Conservation (phyloP, 2,113 vertebrate species). For the Myrmecobius fasciatus region DNA sequence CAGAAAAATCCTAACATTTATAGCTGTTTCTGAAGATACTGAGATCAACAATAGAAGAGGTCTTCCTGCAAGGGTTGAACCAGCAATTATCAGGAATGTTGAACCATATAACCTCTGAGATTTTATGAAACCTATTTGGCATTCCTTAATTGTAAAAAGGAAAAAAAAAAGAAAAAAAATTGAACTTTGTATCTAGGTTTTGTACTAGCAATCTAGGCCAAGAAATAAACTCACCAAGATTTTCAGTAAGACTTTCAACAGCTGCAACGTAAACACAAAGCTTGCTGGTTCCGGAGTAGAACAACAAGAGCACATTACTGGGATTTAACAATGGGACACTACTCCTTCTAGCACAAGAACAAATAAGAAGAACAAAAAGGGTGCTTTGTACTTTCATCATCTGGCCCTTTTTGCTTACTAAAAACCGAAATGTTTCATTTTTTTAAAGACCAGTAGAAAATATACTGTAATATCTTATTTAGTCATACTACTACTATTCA, state of each 20-base stretch:
- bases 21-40: neutral
- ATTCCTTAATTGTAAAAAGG: neutral
- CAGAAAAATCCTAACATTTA: neutral
- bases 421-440: neutral
- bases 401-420: neutral
- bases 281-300: neutral
- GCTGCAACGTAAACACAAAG: neutral
- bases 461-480: neutral
- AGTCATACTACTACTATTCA: neutral
- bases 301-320: neutral
- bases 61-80: neutral
- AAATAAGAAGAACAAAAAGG: neutral
- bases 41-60: neutral
- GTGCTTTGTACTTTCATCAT: neutral
- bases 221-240: neutral
- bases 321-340: neutral
- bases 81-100: neutral
- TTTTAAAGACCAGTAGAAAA: neutral
- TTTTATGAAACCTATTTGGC: neutral
- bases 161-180: neutral
- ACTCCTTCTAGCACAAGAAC: neutral
- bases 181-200: neutral
- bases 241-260: neutral
- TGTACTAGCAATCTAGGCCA: neutral
- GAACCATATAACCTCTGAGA: neutral